Evolutionary conservation across 2,888 invertebrate species (phyloP).

Genomic region (Anticlea derivata): DNA sequence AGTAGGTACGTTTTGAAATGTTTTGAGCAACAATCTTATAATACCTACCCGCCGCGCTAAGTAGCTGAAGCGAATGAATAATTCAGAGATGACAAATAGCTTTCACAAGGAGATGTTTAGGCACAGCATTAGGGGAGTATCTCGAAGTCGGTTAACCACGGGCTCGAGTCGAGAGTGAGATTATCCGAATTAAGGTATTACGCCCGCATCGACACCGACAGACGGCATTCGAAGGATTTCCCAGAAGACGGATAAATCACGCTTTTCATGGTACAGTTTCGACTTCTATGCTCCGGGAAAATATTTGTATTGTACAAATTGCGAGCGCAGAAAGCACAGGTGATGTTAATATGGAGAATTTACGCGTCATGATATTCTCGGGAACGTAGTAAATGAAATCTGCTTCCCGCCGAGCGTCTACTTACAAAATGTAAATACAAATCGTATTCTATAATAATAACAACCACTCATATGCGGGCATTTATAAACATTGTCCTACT

Average conservation of each 20-base stretch:
- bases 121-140: conserved; percentile 45
- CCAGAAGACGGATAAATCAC: conserved; percentile 75
- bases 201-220: conserved; percentile 63
- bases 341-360: conserved; percentile 31
- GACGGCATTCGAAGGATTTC: conserved; percentile 65
- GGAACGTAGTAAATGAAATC: conserved; percentile 28
- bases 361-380: conserved; percentile 30
- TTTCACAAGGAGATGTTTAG: conserved; percentile 39
- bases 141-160: conserved; percentile 48
- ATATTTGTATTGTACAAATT: conserved; percentile 35
- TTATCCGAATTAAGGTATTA: conserved; percentile 76
- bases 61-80: conserved; percentile 32
- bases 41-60: conserved; percentile 29
- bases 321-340: conserved; percentile 24
- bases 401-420: conserved; percentile 25
- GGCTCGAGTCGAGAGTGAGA: conserved; percentile 62
- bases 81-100: conserved; percentile 41
- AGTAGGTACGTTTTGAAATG: conserved; percentile 26
- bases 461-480: conserved; percentile 31
- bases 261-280: conserved; percentile 62
- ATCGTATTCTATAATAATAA: conserved; percentile 33
- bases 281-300: conserved; percentile 32
- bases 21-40: conserved; percentile 35
- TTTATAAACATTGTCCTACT: conserved; percentile 36
- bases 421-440: conserved; percentile 34